Percentiles rank a stretch among this genome's conserved stretches.
These are phyloP conservation scores for Vulpes vulpes DNA, from an alignment of 2,113 vertebrate species.

Conservation along the genomic window DNA sequence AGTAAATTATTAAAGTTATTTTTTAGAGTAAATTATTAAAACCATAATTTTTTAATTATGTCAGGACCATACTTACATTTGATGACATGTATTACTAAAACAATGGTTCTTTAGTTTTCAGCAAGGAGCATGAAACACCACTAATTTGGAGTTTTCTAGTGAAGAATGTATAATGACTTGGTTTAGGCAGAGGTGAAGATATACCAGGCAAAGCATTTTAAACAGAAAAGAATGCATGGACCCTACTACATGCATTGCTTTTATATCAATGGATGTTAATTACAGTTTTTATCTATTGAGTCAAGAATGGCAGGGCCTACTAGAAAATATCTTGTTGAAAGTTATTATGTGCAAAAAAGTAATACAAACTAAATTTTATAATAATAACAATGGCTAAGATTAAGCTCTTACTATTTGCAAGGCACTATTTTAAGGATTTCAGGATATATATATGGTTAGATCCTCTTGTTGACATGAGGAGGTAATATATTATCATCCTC, in stretches of 20 bases:
- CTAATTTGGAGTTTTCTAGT: not conserved
- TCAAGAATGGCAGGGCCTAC: not conserved
- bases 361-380: slow-evolving; percentile 39
- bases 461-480: not conserved
- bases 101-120: not conserved
- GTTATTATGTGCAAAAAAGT: not conserved
- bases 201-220: not conserved
- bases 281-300: slow-evolving; percentile 14
- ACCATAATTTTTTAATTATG: not conserved
- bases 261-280: not conserved
- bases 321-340: not conserved
- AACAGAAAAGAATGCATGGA: not conserved
- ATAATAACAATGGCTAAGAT: not conserved
- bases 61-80: not conserved
- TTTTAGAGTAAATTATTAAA: too few species aligned
- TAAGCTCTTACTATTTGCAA: not conserved
- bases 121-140: not conserved
- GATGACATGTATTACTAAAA: not conserved
- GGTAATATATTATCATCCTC: not conserved
- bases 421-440: not conserved
- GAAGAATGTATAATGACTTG: not conserved
- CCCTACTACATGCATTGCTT: not conserved
- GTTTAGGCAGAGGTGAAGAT: not conserved
- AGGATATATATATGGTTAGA: not conserved
- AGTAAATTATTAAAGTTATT: not conserved